These are phyloP conservation scores for Euwallacea fornicatus DNA, from an alignment of 1,140 invertebrate genomes.

Conservation along the genomic window DNA sequence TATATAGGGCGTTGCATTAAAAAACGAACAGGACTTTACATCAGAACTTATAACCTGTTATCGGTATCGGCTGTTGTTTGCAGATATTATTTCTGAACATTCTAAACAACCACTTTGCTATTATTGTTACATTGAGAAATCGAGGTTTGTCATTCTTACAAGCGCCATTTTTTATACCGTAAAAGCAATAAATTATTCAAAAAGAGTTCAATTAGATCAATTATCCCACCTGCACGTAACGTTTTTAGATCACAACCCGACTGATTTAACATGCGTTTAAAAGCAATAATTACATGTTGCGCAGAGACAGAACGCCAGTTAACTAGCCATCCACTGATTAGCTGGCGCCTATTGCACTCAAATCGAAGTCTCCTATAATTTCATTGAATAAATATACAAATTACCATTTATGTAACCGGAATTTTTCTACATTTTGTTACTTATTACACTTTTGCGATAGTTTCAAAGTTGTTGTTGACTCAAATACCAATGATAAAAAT, in stretches of 20 bases:
- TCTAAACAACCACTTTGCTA: neutral
- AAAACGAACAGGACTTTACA: no score
- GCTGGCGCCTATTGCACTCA: constrained; percentile 34
- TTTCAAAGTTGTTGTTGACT: no score
- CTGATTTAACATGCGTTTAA: constrained; percentile 35
- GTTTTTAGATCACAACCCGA: constrained; percentile 27
- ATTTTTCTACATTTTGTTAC: no score
- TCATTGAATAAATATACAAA: constrained; percentile 18
- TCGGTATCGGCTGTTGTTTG: no score
- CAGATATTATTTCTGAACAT: neutral
- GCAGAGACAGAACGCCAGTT: constrained; percentile 31
- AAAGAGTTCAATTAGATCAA: constrained; percentile 8
- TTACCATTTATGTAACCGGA: no score
- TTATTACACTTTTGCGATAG: no score
- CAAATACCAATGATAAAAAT: no score
- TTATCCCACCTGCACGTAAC: constrained; percentile 24
- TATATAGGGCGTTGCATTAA: no score
- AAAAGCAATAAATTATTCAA: constrained; percentile 12
- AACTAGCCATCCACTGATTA: constrained; percentile 40
- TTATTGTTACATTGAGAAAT: neutral
- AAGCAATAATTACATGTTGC: constrained; percentile 38
- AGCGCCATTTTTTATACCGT: neutral
- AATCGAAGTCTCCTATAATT: constrained; percentile 29
- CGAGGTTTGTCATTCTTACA: neutral
- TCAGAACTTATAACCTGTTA: no score